Conservation (phyloP, 2,797 vertebrate genomes). For the Gymnoscopelus microlampas region DNA sequence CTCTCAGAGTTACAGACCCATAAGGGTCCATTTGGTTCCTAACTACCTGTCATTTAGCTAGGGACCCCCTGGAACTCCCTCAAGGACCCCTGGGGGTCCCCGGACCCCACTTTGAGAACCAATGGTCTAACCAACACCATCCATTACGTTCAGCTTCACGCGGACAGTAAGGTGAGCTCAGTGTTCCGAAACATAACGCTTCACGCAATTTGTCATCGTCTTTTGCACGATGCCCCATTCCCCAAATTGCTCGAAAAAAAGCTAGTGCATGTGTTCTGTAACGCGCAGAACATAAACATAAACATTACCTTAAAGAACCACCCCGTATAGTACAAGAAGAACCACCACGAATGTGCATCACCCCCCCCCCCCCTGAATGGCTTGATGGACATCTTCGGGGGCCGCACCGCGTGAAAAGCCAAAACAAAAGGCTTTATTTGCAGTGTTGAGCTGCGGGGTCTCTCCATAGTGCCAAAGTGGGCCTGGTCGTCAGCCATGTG, state of each 20-base stretch:
- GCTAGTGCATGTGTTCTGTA: background rate
- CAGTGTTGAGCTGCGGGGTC: slow-evolving; percentile 56
- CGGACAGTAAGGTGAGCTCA: background rate
- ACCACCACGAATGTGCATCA: background rate
- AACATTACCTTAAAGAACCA: background rate
- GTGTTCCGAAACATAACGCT: background rate
- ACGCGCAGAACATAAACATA: slow-evolving; percentile 4
- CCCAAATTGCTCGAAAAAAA: background rate
- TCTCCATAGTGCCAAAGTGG: slow-evolving; percentile 67
- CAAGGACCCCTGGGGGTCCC: too few relatives aligned
- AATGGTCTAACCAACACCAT: slow-evolving; percentile 24
- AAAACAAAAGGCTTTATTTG: slow-evolving; percentile 38
- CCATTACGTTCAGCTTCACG: slow-evolving; percentile 28
- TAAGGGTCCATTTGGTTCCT: too few relatives aligned
- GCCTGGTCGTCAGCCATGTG: slow-evolving; percentile 76
- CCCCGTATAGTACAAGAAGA: background rate
- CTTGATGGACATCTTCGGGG: slow-evolving; percentile 51
- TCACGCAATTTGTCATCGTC: slow-evolving; percentile 25
- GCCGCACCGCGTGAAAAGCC: slow-evolving; percentile 52
- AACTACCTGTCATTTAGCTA: too few relatives aligned
- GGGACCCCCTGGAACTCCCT: too few relatives aligned
- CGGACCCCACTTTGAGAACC: too few relatives aligned
- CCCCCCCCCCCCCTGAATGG: slow-evolving; percentile 17
- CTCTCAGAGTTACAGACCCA: too few relatives aligned
- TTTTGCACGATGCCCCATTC: slow-evolving; percentile 11